Evolutionary conservation across 1,140 invertebrate genomes (phyloP).

Genomic region (Lepidurus apus): DNA sequence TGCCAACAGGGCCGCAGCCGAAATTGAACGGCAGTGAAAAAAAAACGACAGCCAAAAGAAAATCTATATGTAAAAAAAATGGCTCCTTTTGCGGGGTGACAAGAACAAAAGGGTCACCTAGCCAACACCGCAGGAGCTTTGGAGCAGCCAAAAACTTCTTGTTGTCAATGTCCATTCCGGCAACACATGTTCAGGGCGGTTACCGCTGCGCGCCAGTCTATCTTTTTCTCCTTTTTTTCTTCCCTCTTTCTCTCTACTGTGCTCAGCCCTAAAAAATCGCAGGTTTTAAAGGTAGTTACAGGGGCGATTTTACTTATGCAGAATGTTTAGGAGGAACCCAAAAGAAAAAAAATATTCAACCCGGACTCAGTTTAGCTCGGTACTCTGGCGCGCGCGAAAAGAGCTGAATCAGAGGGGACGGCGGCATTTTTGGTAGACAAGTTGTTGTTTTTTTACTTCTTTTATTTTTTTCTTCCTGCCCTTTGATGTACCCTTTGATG

Average conservation of each 20-base stretch:
- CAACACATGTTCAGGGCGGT: conserved; percentile 21
- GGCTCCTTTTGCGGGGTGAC: conserved; percentile 20
- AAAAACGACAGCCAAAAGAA: not conserved
- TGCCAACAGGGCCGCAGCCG: not conserved
- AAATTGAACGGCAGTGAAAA: not conserved
- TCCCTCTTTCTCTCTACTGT: not conserved
- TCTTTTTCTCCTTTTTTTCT: not conserved
- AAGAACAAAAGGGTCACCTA: conserved; percentile 14
- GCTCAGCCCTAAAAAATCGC: not conserved
- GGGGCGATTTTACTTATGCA: not conserved
- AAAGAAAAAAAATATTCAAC: not conserved
- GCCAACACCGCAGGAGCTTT: conserved; percentile 9
- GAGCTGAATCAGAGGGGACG: not conserved
- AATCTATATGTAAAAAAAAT: not conserved
- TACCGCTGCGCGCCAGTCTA: not conserved
- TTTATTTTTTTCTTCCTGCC: not conserved
- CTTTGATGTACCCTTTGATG: not conserved
- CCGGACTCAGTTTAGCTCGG: not conserved
- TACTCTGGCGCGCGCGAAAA: conserved; percentile 4
- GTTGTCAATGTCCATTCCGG: conserved; percentile 9
- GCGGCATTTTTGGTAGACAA: not conserved
- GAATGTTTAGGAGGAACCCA: not conserved
- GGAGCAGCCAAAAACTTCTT: not conserved
- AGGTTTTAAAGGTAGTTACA: not conserved
- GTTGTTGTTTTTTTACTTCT: not conserved